Conservation (phyloP, 2,113 vertebrate species). For the Aptenodytes forsteri region DNA sequence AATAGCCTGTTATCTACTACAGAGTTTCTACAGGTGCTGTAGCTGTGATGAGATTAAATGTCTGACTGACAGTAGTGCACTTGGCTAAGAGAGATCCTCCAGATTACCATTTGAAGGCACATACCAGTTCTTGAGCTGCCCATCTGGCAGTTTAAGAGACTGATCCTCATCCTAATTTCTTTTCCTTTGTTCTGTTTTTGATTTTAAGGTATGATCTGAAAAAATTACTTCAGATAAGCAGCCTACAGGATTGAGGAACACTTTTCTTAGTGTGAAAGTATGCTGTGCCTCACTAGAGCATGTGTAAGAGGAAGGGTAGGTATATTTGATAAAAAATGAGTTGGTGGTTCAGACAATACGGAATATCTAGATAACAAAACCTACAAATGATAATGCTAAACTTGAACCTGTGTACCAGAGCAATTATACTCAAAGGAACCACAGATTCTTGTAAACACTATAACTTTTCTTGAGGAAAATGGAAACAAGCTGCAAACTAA, state of each 20-base stretch:
- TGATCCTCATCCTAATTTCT: not conserved
- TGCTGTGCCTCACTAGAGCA: not conserved
- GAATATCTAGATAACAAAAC: not conserved
- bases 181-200: not conserved
- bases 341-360: not conserved
- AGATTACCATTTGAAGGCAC: not conserved
- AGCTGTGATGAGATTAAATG: not conserved
- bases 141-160: not conserved
- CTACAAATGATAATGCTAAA: not conserved
- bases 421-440: not conserved
- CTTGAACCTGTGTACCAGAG: not conserved
- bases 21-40: not conserved
- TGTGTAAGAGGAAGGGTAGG: not conserved
- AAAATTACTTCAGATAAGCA: not conserved
- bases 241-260: not conserved
- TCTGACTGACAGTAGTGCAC: not conserved
- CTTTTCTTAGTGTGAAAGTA: not conserved
- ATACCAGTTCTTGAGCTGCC: not conserved
- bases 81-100: not conserved
- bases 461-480: not conserved
- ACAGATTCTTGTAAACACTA: not conserved
- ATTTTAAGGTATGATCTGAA: not conserved
- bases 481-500: not conserved
- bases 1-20: not conserved
- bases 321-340: not conserved